A percentile compares a stretch with the other conserved stretches of the same genome.
Conservation (phyloP, 2,797 vertebrate genomes). For the Ctenopoma kingsleyae region DNA sequence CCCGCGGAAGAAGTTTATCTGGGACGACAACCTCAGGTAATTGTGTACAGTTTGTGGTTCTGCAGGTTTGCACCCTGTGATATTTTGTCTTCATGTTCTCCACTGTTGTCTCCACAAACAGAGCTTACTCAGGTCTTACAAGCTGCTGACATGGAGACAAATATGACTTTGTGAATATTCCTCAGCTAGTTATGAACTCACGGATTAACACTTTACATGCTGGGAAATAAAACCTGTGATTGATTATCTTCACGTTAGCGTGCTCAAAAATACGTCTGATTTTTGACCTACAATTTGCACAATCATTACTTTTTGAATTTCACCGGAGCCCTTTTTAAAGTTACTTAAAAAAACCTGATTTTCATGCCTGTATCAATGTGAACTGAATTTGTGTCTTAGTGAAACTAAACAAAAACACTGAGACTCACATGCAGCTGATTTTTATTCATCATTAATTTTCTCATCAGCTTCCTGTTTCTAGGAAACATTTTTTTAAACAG, state of each 20-base stretch:
- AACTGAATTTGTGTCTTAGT: constrained; percentile 11
- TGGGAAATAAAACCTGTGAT: neutral
- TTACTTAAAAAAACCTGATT: neutral
- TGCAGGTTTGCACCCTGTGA: neutral
- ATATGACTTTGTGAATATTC: neutral
- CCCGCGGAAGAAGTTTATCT: constrained; percentile 96
- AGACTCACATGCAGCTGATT: constrained; percentile 8
- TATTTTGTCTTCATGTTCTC: neutral
- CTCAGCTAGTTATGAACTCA: neutral
- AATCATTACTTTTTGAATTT: neutral
- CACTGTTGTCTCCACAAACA: neutral
- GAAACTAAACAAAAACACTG: constrained; percentile 13
- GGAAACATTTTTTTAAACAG: neutral
- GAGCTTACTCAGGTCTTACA: neutral
- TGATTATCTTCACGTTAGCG: neutral
- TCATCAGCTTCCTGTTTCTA: constrained; percentile 1
- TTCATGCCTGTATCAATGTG: neutral
- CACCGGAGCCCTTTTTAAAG: neutral
- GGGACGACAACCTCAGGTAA: constrained; percentile 97
- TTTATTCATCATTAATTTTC: constrained; percentile 17
- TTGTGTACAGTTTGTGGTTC: neutral
- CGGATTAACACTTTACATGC: neutral
- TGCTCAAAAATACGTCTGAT: neutral
- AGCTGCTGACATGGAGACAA: neutral
- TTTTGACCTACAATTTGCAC: neutral